Conservation (phyloP, 2,888 invertebrate genomes). For the Sycophila texana region DNA sequence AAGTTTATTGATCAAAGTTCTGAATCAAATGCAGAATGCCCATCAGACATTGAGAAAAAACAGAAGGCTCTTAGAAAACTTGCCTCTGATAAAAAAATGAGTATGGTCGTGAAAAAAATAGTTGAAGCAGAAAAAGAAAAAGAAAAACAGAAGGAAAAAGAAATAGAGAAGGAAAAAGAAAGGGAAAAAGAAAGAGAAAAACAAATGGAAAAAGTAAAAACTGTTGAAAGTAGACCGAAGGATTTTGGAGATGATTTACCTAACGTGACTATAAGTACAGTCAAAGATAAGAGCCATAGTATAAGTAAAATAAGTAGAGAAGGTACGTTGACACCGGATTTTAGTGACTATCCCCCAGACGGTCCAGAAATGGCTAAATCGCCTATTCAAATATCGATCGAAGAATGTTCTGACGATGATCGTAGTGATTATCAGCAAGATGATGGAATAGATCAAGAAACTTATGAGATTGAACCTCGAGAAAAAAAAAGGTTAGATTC, state of each 20-base stretch:
- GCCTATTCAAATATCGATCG: conserved; percentile 74
- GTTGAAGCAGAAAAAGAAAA: conserved; percentile 68
- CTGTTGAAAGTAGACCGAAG: conserved; percentile 45
- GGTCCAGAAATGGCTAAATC: conserved; percentile 70
- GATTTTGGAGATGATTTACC: conserved; percentile 65
- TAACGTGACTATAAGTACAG: conserved; percentile 66
- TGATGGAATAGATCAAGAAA: conserved; percentile 64
- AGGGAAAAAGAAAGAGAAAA: conserved; percentile 43
- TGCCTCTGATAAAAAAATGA: conserved; percentile 54
- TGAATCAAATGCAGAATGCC: conserved; percentile 50
- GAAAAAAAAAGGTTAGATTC: conserved; percentile 71
- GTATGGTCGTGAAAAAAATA: conserved; percentile 52
- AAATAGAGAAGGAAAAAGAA: conserved; percentile 27
- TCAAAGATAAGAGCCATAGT: conserved; percentile 55
- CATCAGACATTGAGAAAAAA: conserved; percentile 18
- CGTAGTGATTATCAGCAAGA: conserved; percentile 63
- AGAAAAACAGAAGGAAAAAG: conserved; percentile 44
- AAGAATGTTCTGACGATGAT: conserved; percentile 72
- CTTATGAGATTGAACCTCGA: conserved; percentile 64
- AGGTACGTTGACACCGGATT: conserved; percentile 50
- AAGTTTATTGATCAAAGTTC: conserved; percentile 73
- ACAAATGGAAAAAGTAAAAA: conserved; percentile 34
- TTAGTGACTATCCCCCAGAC: conserved; percentile 53
- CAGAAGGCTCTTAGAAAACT: conserved; percentile 52
- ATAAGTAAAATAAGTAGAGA: conserved; percentile 40